Evolutionary conservation across 2,797 vertebrate genomes (phyloP).

Genomic region (Eulemur rubriventer): DNA sequence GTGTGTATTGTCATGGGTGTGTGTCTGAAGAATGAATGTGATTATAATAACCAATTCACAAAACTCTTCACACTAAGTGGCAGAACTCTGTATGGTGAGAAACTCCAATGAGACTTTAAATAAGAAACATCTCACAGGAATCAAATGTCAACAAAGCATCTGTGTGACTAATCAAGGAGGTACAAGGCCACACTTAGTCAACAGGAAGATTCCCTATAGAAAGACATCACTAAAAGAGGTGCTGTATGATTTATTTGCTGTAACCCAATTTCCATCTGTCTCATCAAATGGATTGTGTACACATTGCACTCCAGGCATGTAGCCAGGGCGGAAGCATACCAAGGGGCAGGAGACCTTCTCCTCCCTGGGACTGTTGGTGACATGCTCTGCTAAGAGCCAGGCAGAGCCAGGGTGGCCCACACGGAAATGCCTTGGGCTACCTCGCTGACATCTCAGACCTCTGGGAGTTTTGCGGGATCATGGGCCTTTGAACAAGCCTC

Average conservation of each 20-base stretch:
- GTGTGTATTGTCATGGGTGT: not conserved
- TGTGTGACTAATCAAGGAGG: conserved; percentile 57
- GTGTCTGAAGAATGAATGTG: not conserved
- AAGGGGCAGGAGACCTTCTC: not conserved
- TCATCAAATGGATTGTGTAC: conserved; percentile 58
- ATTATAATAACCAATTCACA: not conserved
- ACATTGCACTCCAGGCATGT: conserved; percentile 47
- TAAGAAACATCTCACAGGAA: conserved; percentile 53
- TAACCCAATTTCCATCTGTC: conserved; percentile 73
- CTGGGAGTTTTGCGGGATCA: not conserved
- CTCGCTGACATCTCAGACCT: not conserved
- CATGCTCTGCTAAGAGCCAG: conserved; percentile 23
- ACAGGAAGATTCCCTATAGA: conserved; percentile 63
- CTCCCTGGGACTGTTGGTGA: not conserved
- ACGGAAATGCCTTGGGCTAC: not conserved
- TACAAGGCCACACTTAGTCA: conserved; percentile 58
- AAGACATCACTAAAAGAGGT: conserved; percentile 49
- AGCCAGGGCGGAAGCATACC: conserved; percentile 40
- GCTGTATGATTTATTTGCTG: conserved; percentile 67
- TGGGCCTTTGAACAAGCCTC: not conserved
- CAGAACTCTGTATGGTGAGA: not conserved
- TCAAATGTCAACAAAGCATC: conserved; percentile 59
- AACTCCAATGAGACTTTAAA: conserved; percentile 46
- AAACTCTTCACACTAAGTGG: not conserved
- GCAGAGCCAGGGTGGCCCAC: not conserved